These are phyloP conservation scores for Podilymbus podiceps DNA, from an alignment of 2,113 vertebrate genomes.

Conservation along the genomic window DNA sequence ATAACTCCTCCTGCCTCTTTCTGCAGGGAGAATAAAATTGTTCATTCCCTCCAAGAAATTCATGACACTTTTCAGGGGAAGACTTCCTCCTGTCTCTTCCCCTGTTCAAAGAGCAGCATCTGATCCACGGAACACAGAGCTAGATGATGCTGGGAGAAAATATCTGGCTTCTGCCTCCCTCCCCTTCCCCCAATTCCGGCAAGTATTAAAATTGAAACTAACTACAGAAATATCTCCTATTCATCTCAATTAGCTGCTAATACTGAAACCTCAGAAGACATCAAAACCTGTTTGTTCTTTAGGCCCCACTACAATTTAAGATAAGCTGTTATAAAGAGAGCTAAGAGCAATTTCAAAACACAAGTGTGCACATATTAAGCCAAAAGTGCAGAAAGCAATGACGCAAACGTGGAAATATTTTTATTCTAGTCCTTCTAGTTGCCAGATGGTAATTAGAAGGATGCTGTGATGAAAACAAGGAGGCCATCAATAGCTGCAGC, in stretches of 20 bases:
- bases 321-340: not conserved
- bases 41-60: not conserved
- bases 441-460: not conserved
- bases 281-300: not conserved
- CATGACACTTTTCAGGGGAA: not conserved
- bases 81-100: not conserved
- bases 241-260: not conserved
- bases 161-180: rapidly evolving
- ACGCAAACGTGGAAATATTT: not conserved
- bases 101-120: not conserved
- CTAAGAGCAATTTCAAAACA: not conserved
- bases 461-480: not conserved
- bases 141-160: not conserved
- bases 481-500: not conserved
- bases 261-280: not conserved
- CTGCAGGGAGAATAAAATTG: not conserved
- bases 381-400: not conserved
- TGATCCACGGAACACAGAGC: not conserved
- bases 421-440: not conserved
- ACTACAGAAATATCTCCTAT: not conserved
- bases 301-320: not conserved
- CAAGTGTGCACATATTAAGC: not conserved
- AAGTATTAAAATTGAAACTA: not conserved
- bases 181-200: not conserved
- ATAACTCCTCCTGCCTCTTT: not conserved